Evolutionary conservation across 2,888 invertebrate genomes (phyloP).

Genomic region (Pollenia griseotomentosa): DNA sequence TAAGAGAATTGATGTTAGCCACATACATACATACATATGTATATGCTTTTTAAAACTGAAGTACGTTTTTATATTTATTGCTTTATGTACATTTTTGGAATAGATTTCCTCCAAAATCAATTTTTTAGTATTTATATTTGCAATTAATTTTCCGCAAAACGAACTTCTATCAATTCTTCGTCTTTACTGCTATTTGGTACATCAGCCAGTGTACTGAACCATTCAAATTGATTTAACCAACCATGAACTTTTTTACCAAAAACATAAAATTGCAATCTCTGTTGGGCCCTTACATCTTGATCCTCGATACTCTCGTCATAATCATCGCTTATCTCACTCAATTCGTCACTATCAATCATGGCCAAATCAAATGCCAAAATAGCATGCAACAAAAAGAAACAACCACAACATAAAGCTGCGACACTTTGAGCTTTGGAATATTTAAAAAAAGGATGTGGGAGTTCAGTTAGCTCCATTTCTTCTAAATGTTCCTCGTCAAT

Average conservation of each 20-base stretch:
- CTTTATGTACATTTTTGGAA: not conserved
- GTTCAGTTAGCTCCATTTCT: conserved; percentile 73
- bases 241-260: conserved; percentile 73
- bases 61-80: not conserved
- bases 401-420: conserved; percentile 75
- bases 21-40: not conserved
- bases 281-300: conserved; percentile 30
- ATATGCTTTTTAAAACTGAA: not conserved
- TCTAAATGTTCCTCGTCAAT: conserved; percentile 21
- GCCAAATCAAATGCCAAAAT: conserved; percentile 77
- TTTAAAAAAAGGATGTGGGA: conserved; percentile 77
- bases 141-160: not conserved
- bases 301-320: conserved; percentile 1
- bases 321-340: not conserved
- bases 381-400: conserved; percentile 77
- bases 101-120: too few species aligned
- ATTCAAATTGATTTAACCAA: conserved; percentile 69
- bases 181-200: not conserved
- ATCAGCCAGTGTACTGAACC: conserved; percentile 71
- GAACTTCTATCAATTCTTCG: not conserved
- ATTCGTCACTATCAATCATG: not conserved
- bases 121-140: not conserved
- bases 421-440: conserved; percentile 78
- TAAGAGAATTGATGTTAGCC: too few species aligned
- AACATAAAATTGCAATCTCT: conserved; percentile 73